Evolutionary conservation across 2,797 vertebrate genomes (phyloP), one percentile per base, ranked within the genome.

Genomic region (Eutrigla gurnardus): DNA sequence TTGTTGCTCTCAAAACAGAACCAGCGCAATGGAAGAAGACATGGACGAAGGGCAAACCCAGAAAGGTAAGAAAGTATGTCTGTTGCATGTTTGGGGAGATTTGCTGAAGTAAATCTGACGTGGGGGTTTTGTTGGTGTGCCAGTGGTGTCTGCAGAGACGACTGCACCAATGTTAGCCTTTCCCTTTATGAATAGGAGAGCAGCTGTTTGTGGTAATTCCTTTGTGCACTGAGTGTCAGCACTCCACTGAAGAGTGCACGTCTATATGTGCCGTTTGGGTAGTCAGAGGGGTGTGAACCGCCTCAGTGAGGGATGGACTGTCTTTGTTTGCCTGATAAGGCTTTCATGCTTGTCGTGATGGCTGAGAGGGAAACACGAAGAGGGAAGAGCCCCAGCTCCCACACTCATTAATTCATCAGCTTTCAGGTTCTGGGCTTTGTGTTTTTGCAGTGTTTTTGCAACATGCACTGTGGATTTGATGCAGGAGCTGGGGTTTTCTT

Each of bases 1-100:
- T 36, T 60, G 60, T 66, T 72, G 88, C 89, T 90, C 78, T 87
- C 91, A 80, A 92, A 82, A 92, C 92, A 95, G 81, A 93, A 92
- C 86, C 92, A 85, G 88, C 93, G 92, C 91, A 92, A 99, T 99
- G 98, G 98, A 99, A 96, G 98, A 99, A 92, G 98, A 98, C 92
- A 96, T 98, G 97, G 98, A 99, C 90, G 97, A 99, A 91, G 97
- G 97, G 87, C 98, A 99, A 94, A 97, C 96, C 92, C 97, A 98
- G 89, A 99, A 98, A 97, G 98, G 98, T 99, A 97, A 91, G 84
- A 57, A 66, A 63, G 17, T 5, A 10, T 81, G 57, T 65, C 2
- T 76, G 25, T 54, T 53, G 46, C 62, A 75, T 1, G 49, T 67
- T 67, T 72, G 46, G 47, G 35, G 33, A 15, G 46, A 73, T 75